phyloP scores from a whole-genome alignment of 2,113 vertebrate genomes.

The Syngnathus scovelli region DNA sequence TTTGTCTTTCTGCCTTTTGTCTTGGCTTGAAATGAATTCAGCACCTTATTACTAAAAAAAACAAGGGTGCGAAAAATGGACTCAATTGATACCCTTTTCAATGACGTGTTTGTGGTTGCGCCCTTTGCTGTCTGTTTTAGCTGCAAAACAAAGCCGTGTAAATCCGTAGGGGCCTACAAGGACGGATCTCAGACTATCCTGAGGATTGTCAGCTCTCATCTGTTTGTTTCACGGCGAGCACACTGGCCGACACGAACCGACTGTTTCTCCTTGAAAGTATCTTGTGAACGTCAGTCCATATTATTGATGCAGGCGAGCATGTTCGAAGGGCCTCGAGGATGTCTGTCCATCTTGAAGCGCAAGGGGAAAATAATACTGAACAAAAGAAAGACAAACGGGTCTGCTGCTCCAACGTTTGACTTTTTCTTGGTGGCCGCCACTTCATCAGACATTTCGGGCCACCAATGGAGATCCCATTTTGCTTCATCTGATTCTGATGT shows the following conservation, averaged over 20 bases:
- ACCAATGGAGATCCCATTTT: neutral
- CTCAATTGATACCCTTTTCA: neutral
- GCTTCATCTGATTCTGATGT: neutral
- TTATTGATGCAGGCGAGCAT: conserved; percentile 59
- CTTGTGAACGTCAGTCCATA: conserved; percentile 60
- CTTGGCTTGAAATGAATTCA: neutral
- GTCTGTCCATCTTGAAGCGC: conserved; percentile 6
- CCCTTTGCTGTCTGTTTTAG: conserved; percentile 26
- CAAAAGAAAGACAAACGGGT: neutral
- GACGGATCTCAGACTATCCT: conserved; percentile 49
- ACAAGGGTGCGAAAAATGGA: neutral
- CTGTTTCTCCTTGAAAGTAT: conserved; percentile 61
- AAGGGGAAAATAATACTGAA: neutral
- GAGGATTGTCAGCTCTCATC: conserved; percentile 64
- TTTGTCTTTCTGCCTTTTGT: neutral
- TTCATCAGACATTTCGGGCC: neutral
- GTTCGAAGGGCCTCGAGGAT: conserved; percentile 49
- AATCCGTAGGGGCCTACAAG: conserved; percentile 26
- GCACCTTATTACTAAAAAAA: neutral
- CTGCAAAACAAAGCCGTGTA: conserved; percentile 28
- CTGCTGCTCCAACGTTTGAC: neutral
- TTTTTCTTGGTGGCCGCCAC: neutral
- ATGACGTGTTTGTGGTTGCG: neutral
- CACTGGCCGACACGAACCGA: conserved; percentile 44
- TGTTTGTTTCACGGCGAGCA: conserved; percentile 54